Base-by-base conservation (phyloP, 1,140 invertebrate genomes). In the Dreissena polymorpha region DNA sequence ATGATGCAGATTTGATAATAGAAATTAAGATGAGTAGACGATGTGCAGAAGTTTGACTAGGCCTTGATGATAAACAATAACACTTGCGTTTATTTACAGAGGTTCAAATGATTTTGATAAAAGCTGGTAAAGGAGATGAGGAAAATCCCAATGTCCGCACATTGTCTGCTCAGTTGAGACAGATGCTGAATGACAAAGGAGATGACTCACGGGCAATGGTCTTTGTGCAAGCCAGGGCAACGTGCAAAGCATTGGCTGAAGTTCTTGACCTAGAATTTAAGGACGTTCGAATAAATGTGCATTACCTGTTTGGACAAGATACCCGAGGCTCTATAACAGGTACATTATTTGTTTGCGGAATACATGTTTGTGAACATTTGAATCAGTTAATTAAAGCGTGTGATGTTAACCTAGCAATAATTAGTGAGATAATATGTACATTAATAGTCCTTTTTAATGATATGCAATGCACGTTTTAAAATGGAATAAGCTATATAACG, bases 181-280 rank as follows among this genome's bases (percentile, higher is more conserved):
- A 78, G 0, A 49, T 51, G 27, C 29, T 78, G n/a, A 14, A 18
- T 49, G 64, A n/a, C 10, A 49, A 25, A 39, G 65, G 50, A 14
- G n/a, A 51, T 29, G 64, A 78, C 25, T 78, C 75, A 14, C 39
- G 75, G 16, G 75, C 75, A 23, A 67, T 78, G 12, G 75, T 78
- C 7, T 78, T 78, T 29, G 75, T 78, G 10, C 29, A 78, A 0
- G 65, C 75, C 14, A 27, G 75, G 21, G 75, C 75, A 51, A 78
- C 75, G 51, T 78, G 75, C 50, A 78, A 21, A 68, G 63, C 75
- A 50, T 55, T 78, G 23, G 75, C 75, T 50, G 29, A 25, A 10
- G 49, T 51, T 8, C 49, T 78, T 10, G 13, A 68, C 50, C 7
- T 53, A 51, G 75, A 68, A 7, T 53, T 78, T 23, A 63, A 63